phyloP scores from a whole-genome alignment of 30 jellyfish, hydroid and myxozoan species.

The Cassiopea xamachana region DNA sequence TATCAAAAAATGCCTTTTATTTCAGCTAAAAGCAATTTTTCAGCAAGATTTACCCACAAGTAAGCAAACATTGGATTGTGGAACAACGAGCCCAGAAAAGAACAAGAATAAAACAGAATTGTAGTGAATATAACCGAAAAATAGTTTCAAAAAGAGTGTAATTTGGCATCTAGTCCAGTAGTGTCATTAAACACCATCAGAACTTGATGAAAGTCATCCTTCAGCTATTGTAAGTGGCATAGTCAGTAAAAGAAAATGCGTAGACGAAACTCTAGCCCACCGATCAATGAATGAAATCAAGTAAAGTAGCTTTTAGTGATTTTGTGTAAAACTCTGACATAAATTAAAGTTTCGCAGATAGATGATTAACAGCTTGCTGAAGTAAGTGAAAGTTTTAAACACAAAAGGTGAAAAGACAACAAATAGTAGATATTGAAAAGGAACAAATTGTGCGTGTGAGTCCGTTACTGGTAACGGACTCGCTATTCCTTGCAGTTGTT shows the following conservation, averaged over 20 bases:
- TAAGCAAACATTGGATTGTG: no score
- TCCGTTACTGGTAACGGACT: not conserved
- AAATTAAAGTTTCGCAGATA: not conserved
- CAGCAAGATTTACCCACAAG: no score
- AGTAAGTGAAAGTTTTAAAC: not conserved
- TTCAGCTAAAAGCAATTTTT: no score
- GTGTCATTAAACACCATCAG: no score
- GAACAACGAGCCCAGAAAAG: no score
- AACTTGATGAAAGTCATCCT: no score
- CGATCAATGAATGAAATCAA: not conserved
- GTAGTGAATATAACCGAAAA: no score
- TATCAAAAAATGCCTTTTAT: no score
- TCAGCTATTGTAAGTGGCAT: not conserved
- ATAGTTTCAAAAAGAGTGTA: no score
- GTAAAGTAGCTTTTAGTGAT: not conserved
- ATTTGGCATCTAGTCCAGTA: no score
- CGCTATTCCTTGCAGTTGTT: not conserved
- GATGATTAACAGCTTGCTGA: not conserved
- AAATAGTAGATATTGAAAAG: not conserved
- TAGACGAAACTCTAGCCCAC: not conserved
- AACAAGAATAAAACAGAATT: no score
- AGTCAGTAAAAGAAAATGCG: not conserved
- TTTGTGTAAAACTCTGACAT: not conserved
- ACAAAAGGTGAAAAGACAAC: not conserved
- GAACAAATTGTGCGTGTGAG: not conserved